phyloP scores from a whole-genome alignment of 2,113 vertebrate species.

The Tiliqua scincoides region DNA sequence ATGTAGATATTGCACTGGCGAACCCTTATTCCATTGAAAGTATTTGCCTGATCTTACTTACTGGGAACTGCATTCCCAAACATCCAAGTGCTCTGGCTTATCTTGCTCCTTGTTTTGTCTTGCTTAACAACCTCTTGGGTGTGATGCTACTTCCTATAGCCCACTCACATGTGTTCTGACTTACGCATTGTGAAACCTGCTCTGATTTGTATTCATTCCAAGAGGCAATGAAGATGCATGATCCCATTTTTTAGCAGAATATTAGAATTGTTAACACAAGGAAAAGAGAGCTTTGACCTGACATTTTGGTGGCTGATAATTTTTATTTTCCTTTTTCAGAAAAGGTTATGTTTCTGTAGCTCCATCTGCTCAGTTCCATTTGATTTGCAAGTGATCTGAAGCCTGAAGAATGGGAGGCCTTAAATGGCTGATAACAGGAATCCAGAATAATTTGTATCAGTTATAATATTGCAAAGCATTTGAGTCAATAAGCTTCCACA shows the following conservation, averaged over 20 bases:
- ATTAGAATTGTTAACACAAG: conserved; percentile 16
- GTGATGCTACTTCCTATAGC: conserved; percentile 42
- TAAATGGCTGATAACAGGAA: background rate
- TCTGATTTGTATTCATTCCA: background rate
- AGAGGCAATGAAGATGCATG: background rate
- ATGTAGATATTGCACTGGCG: background rate
- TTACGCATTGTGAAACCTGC: conserved; percentile 33
- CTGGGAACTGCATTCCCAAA: background rate
- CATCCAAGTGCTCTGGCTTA: background rate
- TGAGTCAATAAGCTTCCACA: background rate
- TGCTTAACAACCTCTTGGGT: conserved; percentile 47
- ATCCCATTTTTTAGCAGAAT: background rate
- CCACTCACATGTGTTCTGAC: conserved; percentile 18
- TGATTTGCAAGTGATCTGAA: conserved; percentile 7
- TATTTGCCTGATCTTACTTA: background rate
- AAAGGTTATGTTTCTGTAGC: background rate
- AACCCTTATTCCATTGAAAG: background rate
- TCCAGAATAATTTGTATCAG: background rate
- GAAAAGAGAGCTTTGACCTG: background rate
- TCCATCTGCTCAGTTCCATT: background rate
- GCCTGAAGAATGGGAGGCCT: background rate
- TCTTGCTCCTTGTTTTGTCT: conserved; percentile 13
- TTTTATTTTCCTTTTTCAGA: conserved; percentile 17
- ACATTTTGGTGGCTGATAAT: background rate
- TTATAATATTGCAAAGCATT: background rate